Evolutionary conservation across 2,113 vertebrate genomes (phyloP).

Genomic region (Herpetotheres cachinnans): DNA sequence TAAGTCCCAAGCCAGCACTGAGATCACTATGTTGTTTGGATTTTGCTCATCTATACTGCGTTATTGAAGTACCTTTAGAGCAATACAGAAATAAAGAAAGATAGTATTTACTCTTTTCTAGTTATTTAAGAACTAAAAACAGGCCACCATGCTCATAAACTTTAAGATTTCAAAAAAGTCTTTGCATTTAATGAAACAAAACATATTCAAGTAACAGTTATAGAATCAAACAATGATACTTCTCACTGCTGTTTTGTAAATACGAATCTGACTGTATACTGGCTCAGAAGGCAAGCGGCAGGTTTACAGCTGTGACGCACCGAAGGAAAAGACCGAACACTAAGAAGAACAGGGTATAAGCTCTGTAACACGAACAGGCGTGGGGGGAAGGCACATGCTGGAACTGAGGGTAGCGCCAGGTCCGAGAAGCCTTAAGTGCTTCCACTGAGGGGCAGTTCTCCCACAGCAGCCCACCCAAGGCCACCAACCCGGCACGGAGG

Average conservation of each 20-base stretch:
- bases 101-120: neutral
- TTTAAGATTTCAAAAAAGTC: neutral
- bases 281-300: neutral
- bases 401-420: neutral
- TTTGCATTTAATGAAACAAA: neutral
- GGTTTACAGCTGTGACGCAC: accelerated
- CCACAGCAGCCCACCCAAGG: accelerated
- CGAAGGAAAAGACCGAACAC: accelerated
- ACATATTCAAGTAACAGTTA: neutral
- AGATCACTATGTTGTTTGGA: accelerated
- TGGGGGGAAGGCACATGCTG: neutral
- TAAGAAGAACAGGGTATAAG: accelerated
- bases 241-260: accelerated
- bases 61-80: neutral
- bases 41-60: neutral
- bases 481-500: neutral
- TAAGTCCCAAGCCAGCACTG: neutral
- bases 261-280: accelerated
- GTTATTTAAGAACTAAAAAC: neutral
- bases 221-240: accelerated
- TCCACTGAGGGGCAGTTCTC: no score
- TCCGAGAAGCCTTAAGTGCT: neutral
- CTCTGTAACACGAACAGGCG: neutral
- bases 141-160: neutral
- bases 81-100: accelerated